Base-by-base conservation (phyloP, 1,140 invertebrate genomes). In the Ruditapes philippinarum region DNA sequence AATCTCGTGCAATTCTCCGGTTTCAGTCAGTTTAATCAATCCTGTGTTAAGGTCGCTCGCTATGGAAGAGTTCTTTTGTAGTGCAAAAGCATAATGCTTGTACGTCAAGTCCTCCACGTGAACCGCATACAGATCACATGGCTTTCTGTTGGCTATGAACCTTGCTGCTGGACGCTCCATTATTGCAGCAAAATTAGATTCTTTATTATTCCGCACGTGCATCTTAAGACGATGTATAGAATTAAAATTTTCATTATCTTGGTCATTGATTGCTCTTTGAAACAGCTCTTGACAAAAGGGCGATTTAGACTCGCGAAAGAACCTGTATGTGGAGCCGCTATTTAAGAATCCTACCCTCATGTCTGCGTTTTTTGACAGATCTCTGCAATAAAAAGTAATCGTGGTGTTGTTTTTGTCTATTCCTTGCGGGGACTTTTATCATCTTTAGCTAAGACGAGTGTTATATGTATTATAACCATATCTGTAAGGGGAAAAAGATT, bases 121-220 rank as follows among this genome's bases (percentile, higher is more conserved):
- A 19, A 91, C 83, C 60, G 90, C 87, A 51, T 88, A 90, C 17
- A 94, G 81, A 49, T 94, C 89, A 45, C 93, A 94, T 0, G 93
- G 91, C 33, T 74, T 54, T 36, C 90, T 89, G n/a, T 88, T 88
- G 0, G 89, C 78, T 22, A 68, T 36, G 33, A 28, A 88, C 36
- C 12, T 88, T 33, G 85, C 85, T 0, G 98, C 99, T 7, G 91
- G 68, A 0, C 98, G 99, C 96, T 99, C 99, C 98, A 99, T 99
- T 45, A 99, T 97, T 94, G 99, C 99, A 0, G 99, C 99, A 94
- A 99, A 99, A 93, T 80, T 60, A 3, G 51, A 5, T 25, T 36
- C 45, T n/a, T n/a, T n/a, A 22, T 22, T 7, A 99, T 98, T 0
- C 98, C 98, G 73, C 97, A 78, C 22, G 65, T 86, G 42, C 57